Evolutionary conservation across 2,888 invertebrate species (phyloP), one percentile per base, ranked within the genome.

Genomic region (Pediacus dermestoides): DNA sequence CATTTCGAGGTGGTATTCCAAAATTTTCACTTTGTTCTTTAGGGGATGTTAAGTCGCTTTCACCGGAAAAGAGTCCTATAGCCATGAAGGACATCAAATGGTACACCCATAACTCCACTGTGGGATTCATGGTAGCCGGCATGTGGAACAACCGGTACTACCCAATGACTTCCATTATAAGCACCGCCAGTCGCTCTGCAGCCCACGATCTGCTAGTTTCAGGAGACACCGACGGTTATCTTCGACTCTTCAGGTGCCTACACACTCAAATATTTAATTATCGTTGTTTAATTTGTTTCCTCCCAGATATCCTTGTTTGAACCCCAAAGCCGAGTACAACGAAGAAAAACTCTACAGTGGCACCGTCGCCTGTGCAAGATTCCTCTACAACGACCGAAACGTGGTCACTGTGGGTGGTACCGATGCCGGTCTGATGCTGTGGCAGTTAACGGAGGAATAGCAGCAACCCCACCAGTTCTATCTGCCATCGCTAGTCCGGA

Each of bases 141-240:
- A 84, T 89, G 71, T 91, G 91, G 91, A 90, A 88, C 62, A 91
- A 91, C 64, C 79, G 89, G 13, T 90, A 86, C 68, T 90, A 90
- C 59, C 86, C 88, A 16, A 81, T 85, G 77, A 84, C 85, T 15
- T 85, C 88, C n/a, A 75, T 89, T 28, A 78, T 89, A 47, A 81
- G 88, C 25, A 84, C 89, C 1, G 84, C 86, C 6, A 86, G 86
- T 69, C 78, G 89, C 45, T 84, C 90, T 8, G 81, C 86, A 1
- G 85, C 86, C 3, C 88, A 90, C 47, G 90, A 92, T 60, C 77
- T 89, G 52, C 71, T 93, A 1, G 80, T 87, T 16, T 81, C 85
- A 25, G 93, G 93, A 4, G 92, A 93, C 62, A 83, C 86, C n/a
- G 89, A 89, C 61, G 94, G 94, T 16, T 85, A 89, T 61, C 67